These are phyloP conservation scores for Myopa tessellatipennis DNA, from an alignment of 2,888 invertebrate species.

Conservation along the genomic window DNA sequence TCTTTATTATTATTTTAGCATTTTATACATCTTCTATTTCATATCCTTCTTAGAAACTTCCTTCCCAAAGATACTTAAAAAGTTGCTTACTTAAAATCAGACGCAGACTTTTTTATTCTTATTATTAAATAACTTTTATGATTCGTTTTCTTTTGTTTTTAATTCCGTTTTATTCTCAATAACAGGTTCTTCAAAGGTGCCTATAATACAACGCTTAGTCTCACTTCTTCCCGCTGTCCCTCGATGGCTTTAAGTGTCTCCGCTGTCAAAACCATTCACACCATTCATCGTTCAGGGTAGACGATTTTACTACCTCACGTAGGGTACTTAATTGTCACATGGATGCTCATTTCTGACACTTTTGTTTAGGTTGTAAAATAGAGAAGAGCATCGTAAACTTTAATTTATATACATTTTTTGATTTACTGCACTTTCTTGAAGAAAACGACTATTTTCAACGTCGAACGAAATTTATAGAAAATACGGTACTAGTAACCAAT, in stretches of 20 bases:
- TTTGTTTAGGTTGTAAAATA: conserved; percentile 11
- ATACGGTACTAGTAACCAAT: neutral
- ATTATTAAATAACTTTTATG: too few species aligned
- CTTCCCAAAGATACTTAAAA: too few species aligned
- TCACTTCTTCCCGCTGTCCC: neutral
- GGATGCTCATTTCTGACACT: conserved; percentile 26
- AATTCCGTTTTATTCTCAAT: neutral
- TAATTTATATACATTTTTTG: conserved; percentile 14
- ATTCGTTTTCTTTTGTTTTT: neutral
- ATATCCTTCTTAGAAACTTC: too few species aligned
- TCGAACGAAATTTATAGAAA: neutral
- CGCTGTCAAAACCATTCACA: neutral
- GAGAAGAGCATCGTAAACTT: conserved; percentile 1
- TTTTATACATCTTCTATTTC: too few species aligned
- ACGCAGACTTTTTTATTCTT: too few species aligned
- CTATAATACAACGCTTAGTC: neutral
- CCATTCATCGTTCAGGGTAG: too few species aligned
- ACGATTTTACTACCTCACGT: conserved; percentile 29
- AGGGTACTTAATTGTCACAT: conserved; percentile 22
- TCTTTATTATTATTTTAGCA: too few species aligned
- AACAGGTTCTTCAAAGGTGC: neutral
- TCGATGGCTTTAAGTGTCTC: neutral
- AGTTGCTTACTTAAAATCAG: too few species aligned
- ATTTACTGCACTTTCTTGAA: conserved; percentile 11
- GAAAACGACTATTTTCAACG: neutral